Base-by-base conservation (phyloP, 1,140 invertebrate species). In the Brachystomella parvula region DNA sequence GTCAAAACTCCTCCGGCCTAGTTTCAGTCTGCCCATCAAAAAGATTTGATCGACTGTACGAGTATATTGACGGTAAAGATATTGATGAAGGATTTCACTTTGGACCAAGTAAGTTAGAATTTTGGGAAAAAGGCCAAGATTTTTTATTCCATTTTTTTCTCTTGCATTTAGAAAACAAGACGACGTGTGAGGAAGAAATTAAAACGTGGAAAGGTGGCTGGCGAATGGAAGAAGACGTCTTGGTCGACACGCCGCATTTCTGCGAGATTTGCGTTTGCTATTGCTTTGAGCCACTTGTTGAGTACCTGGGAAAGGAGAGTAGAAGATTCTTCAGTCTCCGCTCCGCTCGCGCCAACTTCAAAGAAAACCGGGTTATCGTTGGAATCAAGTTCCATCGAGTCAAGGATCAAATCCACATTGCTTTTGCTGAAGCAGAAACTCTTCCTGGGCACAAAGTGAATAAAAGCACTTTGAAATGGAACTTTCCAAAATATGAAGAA, bases 181-280 rank as follows among this genome's bases (percentile, higher is more conserved):
- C n/a, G 2, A 28, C 29, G 28, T 66, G 65, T 56, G 24, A 9
- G 2, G 60, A 61, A 15, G 24, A 61, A 28, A 56, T 58, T 9
- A n/a, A n/a, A 24, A 26, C 21, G 24, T 32, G 12, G 3, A 57
- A 49, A 33, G 65, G 65, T 1, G 60, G 49, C 3, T 66, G 65
- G 60, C 9, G 32, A 26, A 49, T 63, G 29, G 65, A 66, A 62
- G 39, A 62, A 17, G 65, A 66, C 29, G 33, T 62, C 19, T 26
- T 62, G 6, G 47, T 62, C 2, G 65, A 61, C 44, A 66, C 65
- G 2, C 65, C 65, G 1, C 65, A 66, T 39, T 66, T 66, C 26
- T 66, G 65, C 53, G 65, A 66, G 17, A 57, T 66, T 57, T 66
- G 65, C 32, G 32, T 58, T 17, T 66, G 65, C 60, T 66, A 61